Conservation (phyloP, 1,140 invertebrate species). For the Conus ventricosus region DNA sequence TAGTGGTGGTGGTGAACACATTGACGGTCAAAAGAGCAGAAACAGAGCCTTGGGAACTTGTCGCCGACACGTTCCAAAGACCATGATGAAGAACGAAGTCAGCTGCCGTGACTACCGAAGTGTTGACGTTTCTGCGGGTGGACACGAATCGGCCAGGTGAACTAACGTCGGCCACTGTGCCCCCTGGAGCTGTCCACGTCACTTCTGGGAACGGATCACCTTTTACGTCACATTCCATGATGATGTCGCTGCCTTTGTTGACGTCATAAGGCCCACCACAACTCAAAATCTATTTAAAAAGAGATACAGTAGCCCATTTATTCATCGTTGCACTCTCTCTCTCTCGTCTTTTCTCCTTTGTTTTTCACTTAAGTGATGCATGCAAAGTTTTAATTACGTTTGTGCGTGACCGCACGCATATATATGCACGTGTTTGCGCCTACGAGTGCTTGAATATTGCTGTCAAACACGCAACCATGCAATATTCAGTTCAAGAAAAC, state of each 20-base stretch:
- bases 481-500: no score
- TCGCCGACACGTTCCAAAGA: neutral
- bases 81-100: neutral
- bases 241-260: slow-evolving; percentile 38
- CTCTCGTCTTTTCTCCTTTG: neutral
- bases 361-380: no score
- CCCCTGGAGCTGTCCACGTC: slow-evolving; percentile 36
- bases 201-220: slow-evolving; percentile 45
- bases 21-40: neutral
- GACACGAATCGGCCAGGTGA: neutral
- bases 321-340: neutral
- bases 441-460: no score
- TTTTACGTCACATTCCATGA: slow-evolving; percentile 37
- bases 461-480: no score
- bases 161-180: neutral
- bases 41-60: neutral
- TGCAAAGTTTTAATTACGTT: no score
- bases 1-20: neutral
- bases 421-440: no score
- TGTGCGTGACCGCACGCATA: no score
- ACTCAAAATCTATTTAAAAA: neutral
- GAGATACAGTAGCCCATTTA: neutral
- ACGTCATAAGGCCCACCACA: slow-evolving; percentile 46
- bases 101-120: neutral
- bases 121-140: neutral